These are phyloP conservation scores for Egretta garzetta DNA, from an alignment of 2,113 vertebrate genomes.

Conservation along the genomic window DNA sequence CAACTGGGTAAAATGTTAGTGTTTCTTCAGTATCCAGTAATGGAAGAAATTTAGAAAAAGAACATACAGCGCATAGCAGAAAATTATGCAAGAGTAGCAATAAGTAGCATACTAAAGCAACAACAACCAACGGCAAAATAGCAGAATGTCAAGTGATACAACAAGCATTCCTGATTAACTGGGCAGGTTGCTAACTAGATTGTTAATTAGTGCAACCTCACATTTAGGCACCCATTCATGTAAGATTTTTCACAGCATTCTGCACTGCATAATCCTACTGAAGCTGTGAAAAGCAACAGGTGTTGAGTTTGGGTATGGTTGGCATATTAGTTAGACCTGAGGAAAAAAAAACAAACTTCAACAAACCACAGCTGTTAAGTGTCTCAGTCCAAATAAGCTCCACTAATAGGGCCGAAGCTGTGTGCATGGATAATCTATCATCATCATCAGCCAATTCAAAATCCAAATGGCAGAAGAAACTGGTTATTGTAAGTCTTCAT, in stretches of 20 bases:
- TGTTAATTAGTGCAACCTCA: neutral
- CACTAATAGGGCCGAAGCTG: neutral
- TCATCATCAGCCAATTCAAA: neutral
- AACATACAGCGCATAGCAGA: neutral
- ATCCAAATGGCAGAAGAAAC: neutral
- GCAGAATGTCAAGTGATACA: neutral
- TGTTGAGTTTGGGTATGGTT: neutral
- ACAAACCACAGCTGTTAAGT: neutral
- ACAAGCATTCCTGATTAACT: neutral
- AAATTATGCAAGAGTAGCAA: neutral
- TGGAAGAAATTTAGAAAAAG: neutral
- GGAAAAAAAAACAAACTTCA: neutral
- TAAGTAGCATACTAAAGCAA: neutral
- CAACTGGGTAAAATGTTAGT: neutral
- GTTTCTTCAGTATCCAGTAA: neutral
- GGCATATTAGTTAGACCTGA: constrained; percentile 13
- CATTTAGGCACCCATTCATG: neutral
- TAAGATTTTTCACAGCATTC: constrained; percentile 22
- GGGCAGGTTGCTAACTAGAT: neutral
- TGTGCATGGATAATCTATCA: neutral
- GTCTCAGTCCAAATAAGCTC: neutral
- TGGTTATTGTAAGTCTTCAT: neutral
- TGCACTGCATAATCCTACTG: neutral
- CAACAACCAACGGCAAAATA: neutral
- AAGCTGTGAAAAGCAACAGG: constrained; percentile 43